Evolutionary conservation across 2,888 invertebrate genomes (phyloP), one percentile per base, ranked within the genome.

Genomic region (Philereme vetulata): DNA sequence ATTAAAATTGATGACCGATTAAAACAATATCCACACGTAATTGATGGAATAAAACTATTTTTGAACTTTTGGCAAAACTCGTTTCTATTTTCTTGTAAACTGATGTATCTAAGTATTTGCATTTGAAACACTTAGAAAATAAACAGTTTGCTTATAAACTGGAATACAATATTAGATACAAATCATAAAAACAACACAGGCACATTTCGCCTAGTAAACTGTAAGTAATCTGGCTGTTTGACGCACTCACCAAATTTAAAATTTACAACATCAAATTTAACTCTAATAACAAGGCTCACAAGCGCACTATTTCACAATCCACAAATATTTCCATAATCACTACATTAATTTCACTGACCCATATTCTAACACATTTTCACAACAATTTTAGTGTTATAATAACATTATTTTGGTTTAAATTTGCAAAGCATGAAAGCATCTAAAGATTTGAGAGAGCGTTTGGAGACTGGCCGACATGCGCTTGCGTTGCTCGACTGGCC

Each of bases 401-500:
- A 35, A 53, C 43, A n/a, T 21, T 10, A 38, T 35, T 46, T 51
- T 32, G 11, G 33, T 58, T 32, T 45, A 43, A 55, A 54, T 45
- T 63, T 53, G 51, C 53, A 57, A 72, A 71, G 63, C 75, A 74
- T 70, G 51, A 57, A 72, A 71, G 63, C 75, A 74, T 70, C 72
- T 74, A 72, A 62, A 73, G 69, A 76, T 74, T 70, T 70, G 73
- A 72, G 71, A 76, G 76, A 72, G 64, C 56, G 73, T 72, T 69
- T 57, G 62, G 70, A 76, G 78, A 86, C 82, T 86, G 86, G 80
- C 82, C 84, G 75, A 76, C 57, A 73, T 70, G 78, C 75, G 78
- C 74, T 68, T 67, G 82, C 75, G 75, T 64, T 85, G 85, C 82
- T 78, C 84, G 83, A 83, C 82, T 87, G 87, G 77, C 80, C 85